phyloP scores from a whole-genome alignment of 2,797 vertebrate species.

The Lagorchestes hirsutus region DNA sequence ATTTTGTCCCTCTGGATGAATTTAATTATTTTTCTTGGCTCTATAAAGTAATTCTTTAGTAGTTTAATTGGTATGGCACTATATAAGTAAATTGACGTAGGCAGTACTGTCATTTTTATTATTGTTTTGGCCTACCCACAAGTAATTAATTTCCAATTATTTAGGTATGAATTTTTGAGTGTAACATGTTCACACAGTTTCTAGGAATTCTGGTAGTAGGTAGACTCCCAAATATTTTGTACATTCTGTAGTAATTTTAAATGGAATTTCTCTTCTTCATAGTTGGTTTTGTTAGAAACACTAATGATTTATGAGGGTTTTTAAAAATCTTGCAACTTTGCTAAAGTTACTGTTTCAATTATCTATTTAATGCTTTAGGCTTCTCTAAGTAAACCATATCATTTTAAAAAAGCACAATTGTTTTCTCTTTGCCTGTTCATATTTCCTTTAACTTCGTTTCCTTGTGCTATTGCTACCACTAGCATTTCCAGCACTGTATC shows the following conservation, averaged over 20 bases:
- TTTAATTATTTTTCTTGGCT: background rate
- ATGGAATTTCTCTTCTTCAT: background rate
- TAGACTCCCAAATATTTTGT: background rate
- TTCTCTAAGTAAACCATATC: background rate
- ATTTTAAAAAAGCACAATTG: background rate
- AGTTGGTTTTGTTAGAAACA: background rate
- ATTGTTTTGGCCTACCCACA: background rate
- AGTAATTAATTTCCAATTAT: background rate
- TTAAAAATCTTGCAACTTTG: background rate
- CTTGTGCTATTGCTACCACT: background rate
- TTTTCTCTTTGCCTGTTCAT: background rate
- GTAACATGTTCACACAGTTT: background rate
- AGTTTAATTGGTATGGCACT: too few relatives aligned
- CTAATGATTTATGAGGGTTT: background rate
- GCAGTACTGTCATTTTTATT: background rate
- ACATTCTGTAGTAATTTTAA: background rate
- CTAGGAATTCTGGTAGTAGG: background rate
- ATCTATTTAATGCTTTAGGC: background rate
- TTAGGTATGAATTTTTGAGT: background rate
- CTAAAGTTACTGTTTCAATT: background rate
- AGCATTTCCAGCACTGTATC: too few relatives aligned
- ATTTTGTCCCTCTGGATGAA: background rate
- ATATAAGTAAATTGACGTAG: background rate
- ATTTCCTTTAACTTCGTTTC: background rate
- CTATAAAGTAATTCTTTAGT: background rate